Percentiles rank a stretch among this genome's conserved stretches.
Conservation (phyloP, 37 sponge, comb jelly and placozoan species). For the Chondrilla cf. caribensis region DNA sequence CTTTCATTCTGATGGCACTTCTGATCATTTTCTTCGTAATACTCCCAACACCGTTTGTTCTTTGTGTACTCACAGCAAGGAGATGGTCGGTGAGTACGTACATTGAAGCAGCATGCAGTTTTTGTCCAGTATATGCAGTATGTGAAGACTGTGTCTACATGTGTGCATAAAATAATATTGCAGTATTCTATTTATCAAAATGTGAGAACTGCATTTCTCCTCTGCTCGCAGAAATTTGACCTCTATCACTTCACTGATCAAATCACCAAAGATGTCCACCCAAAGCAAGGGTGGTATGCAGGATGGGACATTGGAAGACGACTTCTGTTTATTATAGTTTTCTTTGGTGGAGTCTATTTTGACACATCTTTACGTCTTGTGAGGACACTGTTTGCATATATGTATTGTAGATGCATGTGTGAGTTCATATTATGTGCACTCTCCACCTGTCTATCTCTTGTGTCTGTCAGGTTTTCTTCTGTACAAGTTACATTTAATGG, state of each 20-base stretch:
- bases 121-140: too few relatives aligned
- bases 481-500: too few relatives aligned
- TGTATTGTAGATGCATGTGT: too few relatives aligned
- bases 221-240: not conserved
- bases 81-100: not conserved
- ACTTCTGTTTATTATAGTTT: constrained; percentile 52
- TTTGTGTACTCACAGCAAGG: not conserved
- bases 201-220: too few relatives aligned
- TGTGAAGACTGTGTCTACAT: too few relatives aligned
- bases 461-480: too few relatives aligned
- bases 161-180: too few relatives aligned
- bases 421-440: too few relatives aligned
- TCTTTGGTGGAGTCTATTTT: constrained; percentile 27
- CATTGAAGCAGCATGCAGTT: too few relatives aligned
- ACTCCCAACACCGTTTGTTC: constrained; percentile 30
- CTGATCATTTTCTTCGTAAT: constrained; percentile 43
- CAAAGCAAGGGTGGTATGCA: constrained; percentile 52
- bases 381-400: too few relatives aligned
- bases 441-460: too few relatives aligned
- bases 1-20: constrained; percentile 39
- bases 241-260: constrained; percentile 66
- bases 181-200: too few relatives aligned
- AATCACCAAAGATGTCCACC: constrained; percentile 50
- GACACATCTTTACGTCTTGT: constrained; percentile 59
- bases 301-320: constrained; percentile 76